These are phyloP conservation scores for Genyomyrus donnyi DNA, from an alignment of 2,113 vertebrate species.

Conservation along the genomic window DNA sequence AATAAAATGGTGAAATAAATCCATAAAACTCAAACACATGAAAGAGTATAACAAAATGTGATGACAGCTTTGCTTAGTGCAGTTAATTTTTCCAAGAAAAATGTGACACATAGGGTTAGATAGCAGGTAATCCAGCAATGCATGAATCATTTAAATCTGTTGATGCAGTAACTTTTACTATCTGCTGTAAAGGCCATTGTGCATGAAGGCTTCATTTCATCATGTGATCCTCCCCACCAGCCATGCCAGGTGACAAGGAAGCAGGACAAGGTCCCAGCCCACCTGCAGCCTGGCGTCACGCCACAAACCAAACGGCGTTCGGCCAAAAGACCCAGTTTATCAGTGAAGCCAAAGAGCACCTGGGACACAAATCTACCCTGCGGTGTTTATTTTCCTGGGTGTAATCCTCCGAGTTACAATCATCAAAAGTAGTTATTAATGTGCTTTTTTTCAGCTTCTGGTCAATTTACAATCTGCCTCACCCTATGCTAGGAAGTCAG, in stretches of 20 bases:
- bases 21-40: neutral
- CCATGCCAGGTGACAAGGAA: neutral
- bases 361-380: neutral
- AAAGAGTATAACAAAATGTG: neutral
- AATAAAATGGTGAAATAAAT: neutral
- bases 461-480: neutral
- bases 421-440: neutral
- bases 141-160: neutral
- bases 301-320: neutral
- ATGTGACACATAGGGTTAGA: neutral
- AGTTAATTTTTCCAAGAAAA: neutral
- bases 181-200: neutral
- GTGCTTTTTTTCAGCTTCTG: neutral
- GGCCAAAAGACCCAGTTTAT: neutral
- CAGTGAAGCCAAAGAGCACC: neutral
- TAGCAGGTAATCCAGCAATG: neutral
- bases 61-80: neutral
- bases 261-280: neutral
- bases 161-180: neutral
- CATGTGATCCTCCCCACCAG: neutral
- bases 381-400: neutral
- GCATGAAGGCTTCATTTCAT: neutral
- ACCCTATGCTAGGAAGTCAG: neutral
- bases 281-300: neutral
- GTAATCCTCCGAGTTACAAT: neutral